phyloP scores from a whole-genome alignment of 2,797 vertebrate species.

The Lepus townsendii region DNA sequence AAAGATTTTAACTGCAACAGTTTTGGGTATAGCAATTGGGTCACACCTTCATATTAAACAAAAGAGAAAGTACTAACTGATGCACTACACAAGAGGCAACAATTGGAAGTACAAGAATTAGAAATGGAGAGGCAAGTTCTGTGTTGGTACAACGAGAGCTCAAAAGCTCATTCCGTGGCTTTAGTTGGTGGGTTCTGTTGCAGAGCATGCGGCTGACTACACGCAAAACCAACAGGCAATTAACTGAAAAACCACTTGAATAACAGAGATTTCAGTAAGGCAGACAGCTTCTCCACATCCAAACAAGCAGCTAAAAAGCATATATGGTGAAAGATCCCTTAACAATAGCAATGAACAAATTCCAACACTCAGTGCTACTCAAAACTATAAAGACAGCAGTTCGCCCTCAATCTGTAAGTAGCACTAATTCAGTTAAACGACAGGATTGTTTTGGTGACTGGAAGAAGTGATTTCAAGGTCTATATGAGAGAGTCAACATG shows the following conservation, averaged over 20 bases:
- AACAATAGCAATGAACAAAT: neutral
- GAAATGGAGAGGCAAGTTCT: neutral
- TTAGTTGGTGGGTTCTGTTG: neutral
- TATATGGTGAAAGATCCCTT: constrained; percentile 2
- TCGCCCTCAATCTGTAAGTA: constrained; percentile 29
- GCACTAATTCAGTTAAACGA: constrained; percentile 9
- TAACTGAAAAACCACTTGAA: constrained; percentile 35
- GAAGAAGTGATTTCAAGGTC: constrained; percentile 37
- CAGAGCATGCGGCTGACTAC: neutral
- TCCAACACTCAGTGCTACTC: neutral
- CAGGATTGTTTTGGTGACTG: constrained; percentile 35
- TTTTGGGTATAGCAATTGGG: neutral
- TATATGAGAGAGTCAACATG: constrained; percentile 22
- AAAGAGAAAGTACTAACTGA: constrained; percentile 12
- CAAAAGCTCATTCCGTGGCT: neutral
- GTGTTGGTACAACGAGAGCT: neutral
- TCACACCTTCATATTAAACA: constrained; percentile 17
- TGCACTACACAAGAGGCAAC: neutral
- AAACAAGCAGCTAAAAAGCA: constrained; percentile 51
- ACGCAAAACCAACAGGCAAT: neutral
- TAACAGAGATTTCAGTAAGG: neutral
- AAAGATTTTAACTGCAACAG: constrained; percentile 32
- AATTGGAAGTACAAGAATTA: neutral
- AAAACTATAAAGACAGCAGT: neutral
- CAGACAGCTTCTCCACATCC: constrained; percentile 1